phyloP scores from a whole-genome alignment of 2,113 vertebrate species.

The Carassius auratus region DNA sequence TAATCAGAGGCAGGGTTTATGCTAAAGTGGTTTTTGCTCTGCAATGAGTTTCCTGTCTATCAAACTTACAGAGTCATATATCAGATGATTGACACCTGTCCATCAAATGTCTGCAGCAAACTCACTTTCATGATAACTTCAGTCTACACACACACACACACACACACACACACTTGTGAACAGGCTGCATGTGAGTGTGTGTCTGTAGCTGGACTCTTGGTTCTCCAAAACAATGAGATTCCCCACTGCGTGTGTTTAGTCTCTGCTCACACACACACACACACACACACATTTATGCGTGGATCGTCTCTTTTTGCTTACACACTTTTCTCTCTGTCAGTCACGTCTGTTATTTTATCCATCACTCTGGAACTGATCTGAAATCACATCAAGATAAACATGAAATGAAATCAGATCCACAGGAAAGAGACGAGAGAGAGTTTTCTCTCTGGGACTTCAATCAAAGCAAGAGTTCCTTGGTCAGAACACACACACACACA shows the following conservation, averaged over 20 bases:
- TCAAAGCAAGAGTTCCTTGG: not conserved
- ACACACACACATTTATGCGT: not conserved
- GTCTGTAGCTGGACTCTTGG: slow-evolving; percentile 68
- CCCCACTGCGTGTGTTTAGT: not conserved
- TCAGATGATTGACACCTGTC: not conserved
- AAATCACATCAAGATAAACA: not conserved
- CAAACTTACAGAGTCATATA: not conserved
- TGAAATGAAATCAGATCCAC: too few species aligned
- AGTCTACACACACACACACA: too few species aligned
- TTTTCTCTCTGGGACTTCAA: not conserved
- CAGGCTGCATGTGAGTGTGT: not conserved
- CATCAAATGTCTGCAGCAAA: not conserved
- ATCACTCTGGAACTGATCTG: not conserved
- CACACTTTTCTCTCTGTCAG: not conserved
- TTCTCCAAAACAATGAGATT: not conserved
- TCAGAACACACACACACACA: slow-evolving; percentile 26
- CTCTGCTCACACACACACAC: not conserved
- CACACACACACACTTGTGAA: too few species aligned
- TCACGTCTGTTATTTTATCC: not conserved
- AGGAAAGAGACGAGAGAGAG: not conserved
- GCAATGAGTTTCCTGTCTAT: not conserved
- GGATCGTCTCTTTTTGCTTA: slow-evolving; percentile 4
- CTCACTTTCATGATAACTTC: too few species aligned
- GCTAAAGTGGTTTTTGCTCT: not conserved
- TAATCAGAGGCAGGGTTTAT: not conserved